Evolutionary conservation across 2,888 invertebrate genomes (phyloP).

Genomic region (Andrena fulva): DNA sequence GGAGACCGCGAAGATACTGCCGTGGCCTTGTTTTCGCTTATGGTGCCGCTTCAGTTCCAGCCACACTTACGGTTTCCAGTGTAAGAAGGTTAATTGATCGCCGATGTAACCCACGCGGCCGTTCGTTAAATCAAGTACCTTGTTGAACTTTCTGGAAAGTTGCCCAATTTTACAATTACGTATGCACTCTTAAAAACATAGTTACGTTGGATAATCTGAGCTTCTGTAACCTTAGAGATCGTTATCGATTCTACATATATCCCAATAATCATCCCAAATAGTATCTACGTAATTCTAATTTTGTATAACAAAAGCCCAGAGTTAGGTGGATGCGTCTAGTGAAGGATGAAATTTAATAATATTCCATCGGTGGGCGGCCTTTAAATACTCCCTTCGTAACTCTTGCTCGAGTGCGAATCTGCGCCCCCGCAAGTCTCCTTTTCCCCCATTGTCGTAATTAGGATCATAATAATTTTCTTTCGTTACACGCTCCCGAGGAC

Average conservation of each 20-base stretch:
- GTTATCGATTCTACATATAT: too few species aligned
- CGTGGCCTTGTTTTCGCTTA: slow-evolving; percentile 41
- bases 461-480: slow-evolving; percentile 27
- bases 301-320: not conserved
- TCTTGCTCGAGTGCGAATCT: slow-evolving; percentile 41
- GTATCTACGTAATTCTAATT: too few species aligned
- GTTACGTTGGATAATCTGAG: not conserved
- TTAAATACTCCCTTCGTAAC: slow-evolving; percentile 44
- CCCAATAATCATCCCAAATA: too few species aligned
- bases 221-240: too few species aligned
- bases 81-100: slow-evolving; percentile 29
- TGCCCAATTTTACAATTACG: not conserved
- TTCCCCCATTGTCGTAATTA: not conserved
- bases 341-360: slow-evolving; percentile 51
- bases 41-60: slow-evolving; percentile 1
- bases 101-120: not conserved
- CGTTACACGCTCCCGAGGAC: slow-evolving; percentile 12
- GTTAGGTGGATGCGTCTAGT: not conserved
- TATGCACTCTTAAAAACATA: not conserved
- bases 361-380: slow-evolving; percentile 23
- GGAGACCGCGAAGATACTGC: slow-evolving; percentile 60
- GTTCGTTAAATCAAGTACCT: not conserved
- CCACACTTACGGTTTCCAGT: not conserved
- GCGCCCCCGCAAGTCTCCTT: not conserved
- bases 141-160: not conserved